These are phyloP conservation scores for Lycocorax pyrrhopterus DNA, from an alignment of 2,113 vertebrate genomes.

Conservation along the genomic window DNA sequence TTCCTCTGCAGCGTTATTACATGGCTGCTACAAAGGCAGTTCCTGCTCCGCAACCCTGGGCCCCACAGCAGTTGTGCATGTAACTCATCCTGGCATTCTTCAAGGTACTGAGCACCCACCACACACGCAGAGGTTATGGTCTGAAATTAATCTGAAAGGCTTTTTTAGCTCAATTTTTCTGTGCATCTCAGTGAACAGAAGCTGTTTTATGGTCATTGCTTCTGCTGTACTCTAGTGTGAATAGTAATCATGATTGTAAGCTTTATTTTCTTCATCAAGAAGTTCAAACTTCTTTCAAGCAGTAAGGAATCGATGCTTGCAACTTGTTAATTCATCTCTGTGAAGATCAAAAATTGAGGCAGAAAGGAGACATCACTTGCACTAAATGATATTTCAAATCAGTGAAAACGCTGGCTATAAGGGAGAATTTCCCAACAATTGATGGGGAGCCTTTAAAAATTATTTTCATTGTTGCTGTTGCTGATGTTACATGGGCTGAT, in stretches of 20 bases:
- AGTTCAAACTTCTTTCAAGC: not conserved
- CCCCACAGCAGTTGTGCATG: constrained; percentile 68
- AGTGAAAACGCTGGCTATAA: not conserved
- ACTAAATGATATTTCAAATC: not conserved
- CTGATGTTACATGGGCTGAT: not conserved
- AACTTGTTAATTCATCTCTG: not conserved
- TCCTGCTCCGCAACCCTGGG: constrained; percentile 18
- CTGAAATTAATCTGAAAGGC: not conserved
- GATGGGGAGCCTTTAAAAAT: not conserved
- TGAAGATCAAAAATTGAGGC: not conserved
- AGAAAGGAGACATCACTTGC: not conserved
- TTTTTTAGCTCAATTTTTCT: not conserved
- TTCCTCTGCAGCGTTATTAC: not conserved
- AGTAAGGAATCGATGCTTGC: not conserved
- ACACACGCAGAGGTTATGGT: not conserved
- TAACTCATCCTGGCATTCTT: constrained; percentile 63
- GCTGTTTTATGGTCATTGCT: not conserved
- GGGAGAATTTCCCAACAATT: not conserved
- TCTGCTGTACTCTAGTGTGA: not conserved
- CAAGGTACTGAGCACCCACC: constrained; percentile 6
- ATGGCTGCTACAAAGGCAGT: constrained; percentile 27
- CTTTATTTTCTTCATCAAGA: not conserved
- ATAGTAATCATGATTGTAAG: not conserved
- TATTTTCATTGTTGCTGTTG: not conserved
- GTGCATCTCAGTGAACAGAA: not conserved